phyloP scores from a whole-genome alignment of 2,113 vertebrate genomes.

The Lophochroa leadbeateri region DNA sequence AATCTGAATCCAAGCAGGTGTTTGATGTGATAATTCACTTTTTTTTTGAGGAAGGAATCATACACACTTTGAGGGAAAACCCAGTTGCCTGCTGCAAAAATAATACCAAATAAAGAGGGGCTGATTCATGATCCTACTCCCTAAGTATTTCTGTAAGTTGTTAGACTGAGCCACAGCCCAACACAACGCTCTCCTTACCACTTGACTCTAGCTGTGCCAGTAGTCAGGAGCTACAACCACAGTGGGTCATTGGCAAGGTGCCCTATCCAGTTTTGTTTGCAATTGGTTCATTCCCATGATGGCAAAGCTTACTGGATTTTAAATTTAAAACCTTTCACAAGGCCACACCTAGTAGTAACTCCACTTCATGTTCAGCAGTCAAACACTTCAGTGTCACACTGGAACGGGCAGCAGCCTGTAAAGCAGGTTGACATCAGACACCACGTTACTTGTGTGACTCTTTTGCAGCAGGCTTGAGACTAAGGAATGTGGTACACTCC shows the following conservation, averaged over 20 bases:
- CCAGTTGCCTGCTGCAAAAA: background rate
- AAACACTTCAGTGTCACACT: constrained; percentile 17
- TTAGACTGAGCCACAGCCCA: background rate
- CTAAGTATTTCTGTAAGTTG: background rate
- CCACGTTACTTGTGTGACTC: background rate
- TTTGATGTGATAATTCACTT: background rate
- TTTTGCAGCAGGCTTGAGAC: background rate
- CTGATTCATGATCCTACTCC: background rate
- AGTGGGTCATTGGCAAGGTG: background rate
- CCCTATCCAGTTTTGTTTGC: constrained; percentile 10
- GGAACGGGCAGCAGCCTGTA: constrained; percentile 20
- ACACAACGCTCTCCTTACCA: background rate
- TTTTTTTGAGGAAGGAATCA: background rate
- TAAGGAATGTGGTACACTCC: background rate
- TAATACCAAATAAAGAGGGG: background rate
- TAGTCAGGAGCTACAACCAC: background rate
- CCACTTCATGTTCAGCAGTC: background rate
- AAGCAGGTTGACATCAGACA: constrained; percentile 26
- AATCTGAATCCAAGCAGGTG: background rate
- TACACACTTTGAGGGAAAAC: background rate
- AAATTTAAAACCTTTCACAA: background rate
- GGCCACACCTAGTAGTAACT: background rate
- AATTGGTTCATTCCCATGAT: background rate
- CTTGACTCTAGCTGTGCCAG: background rate
- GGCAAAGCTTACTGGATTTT: background rate